phyloP scores from a whole-genome alignment of 2,797 vertebrate genomes.

The Selene dorsalis region DNA sequence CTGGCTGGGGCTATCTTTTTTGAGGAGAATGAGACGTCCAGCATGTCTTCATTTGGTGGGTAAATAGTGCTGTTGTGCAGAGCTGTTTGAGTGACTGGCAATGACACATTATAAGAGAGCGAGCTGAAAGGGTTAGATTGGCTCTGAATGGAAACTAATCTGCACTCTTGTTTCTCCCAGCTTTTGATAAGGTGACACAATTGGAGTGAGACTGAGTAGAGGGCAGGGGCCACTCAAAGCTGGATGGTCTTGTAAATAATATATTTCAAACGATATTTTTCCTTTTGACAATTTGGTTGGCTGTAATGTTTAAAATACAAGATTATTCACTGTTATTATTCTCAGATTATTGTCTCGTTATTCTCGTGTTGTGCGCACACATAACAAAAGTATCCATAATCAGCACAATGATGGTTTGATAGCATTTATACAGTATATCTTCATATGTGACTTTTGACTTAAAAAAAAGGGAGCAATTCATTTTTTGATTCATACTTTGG shows the following conservation, averaged over 20 bases:
- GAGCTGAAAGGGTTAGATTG: constrained; percentile 77
- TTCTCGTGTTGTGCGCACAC: not conserved
- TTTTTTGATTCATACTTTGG: constrained; percentile 4
- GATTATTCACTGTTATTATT: constrained; percentile 9
- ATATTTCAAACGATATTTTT: constrained; percentile 36
- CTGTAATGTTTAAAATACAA: constrained; percentile 10
- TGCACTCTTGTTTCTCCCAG: constrained; percentile 72
- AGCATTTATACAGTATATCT: not conserved
- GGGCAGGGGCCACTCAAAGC: constrained; percentile 33
- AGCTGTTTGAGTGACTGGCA: constrained; percentile 65
- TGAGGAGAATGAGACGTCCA: constrained; percentile 64
- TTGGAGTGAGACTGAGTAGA: constrained; percentile 62
- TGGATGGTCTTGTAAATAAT: constrained; percentile 28
- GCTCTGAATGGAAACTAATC: constrained; percentile 78
- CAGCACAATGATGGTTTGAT: not conserved
- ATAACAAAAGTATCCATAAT: constrained; percentile 8
- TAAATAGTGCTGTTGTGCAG: constrained; percentile 67
- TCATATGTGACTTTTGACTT: not conserved
- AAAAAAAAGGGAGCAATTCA: not conserved
- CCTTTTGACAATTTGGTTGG: constrained; percentile 33
- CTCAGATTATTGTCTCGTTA: not conserved
- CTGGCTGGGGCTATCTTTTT: constrained; percentile 40
- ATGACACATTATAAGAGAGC: constrained; percentile 60
- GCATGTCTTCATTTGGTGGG: constrained; percentile 65
- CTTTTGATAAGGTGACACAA: constrained; percentile 77